A percentile compares a stretch with the other conserved stretches of the same genome.
These are phyloP conservation scores for Elaeidobius kamerunicus DNA, from an alignment of 2,888 invertebrate genomes.

Conservation along the genomic window DNA sequence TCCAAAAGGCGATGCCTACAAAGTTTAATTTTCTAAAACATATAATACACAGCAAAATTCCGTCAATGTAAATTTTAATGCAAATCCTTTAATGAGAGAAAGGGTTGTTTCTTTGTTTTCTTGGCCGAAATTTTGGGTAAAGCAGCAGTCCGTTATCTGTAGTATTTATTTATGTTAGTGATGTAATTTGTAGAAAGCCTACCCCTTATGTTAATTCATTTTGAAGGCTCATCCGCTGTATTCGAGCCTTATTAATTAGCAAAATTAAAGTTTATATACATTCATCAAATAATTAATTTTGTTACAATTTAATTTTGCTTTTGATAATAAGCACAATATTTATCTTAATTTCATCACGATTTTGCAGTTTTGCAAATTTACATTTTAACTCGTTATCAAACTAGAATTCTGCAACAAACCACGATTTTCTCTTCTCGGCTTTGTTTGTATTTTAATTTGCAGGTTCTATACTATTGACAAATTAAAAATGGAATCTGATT, in stretches of 20 bases:
- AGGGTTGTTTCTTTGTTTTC: slow-evolving; percentile 2
- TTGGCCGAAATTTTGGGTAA: slow-evolving; percentile 1
- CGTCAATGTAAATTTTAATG: slow-evolving; percentile 14
- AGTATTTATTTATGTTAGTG: background rate
- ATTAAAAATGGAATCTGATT: slow-evolving; percentile 13
- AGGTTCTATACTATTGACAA: slow-evolving; percentile 13
- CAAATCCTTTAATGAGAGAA: slow-evolving; percentile 8
- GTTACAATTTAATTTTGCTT: too few relatives aligned
- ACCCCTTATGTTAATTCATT: background rate
- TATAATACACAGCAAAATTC: slow-evolving; percentile 7
- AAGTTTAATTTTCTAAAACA: background rate
- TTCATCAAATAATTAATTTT: too few relatives aligned
- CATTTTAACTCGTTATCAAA: background rate
- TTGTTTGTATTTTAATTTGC: slow-evolving; percentile 16
- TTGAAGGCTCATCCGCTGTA: background rate
- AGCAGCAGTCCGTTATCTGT: background rate
- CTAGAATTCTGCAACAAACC: background rate
- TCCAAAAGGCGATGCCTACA: background rate
- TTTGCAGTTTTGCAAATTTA: background rate
- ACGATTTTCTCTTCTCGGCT: slow-evolving; percentile 4
- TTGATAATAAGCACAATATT: too few relatives aligned
- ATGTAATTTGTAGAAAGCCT: background rate
- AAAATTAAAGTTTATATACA: background rate
- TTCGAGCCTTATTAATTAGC: background rate
- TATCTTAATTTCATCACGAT: too few relatives aligned